Base-by-base conservation (phyloP, 2,888 invertebrate genomes). In the Cryptocephalus moraei region DNA sequence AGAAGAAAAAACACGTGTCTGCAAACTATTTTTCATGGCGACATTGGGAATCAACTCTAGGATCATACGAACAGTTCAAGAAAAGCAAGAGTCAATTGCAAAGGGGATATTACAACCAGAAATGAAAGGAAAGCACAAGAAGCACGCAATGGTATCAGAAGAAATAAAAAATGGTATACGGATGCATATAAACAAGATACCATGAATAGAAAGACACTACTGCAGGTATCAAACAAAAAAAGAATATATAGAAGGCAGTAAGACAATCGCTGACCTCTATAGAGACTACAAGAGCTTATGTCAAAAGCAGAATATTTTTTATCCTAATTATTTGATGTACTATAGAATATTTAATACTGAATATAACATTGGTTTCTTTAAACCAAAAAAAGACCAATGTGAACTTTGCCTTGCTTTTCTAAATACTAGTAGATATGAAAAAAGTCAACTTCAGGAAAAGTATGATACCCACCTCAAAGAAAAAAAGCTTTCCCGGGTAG, bases 301-400 rank as follows among this genome's bases (percentile, higher is more conserved):
- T 38, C 8, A 12, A 4, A 13, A 38, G 11, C 39, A 38, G 13
- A 38, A 38, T n/a, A n/a, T n/a, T n/a, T n/a, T n/a, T n/a, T n/a
- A n/a, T n/a, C n/a, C 32, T 12, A 41, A 41, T 40, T 47, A 44
- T 14, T n/a, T 22, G 3, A 39, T 38, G 39, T 48, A 45, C 33
- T 13, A 39, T 41, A 33, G n/a, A 31, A 41, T 48, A 32, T 48
- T 48, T 36, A 48, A 46, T 40, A 9, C 32, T 32, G 44, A 48
- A 32, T 48, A 40, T 14, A 48, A 48, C 11, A 41, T 48, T 32
- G 33, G 39, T 10, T 50, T 50, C 12, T 41, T 11, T 13, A 31
- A 10, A 11, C 50, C 48, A 33, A 48, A 45, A 33, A 48, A 48
- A 33, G 48, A 48, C 39, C 42, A 48, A 32, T 48, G 48, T 38